Evolutionary conservation across 2,113 vertebrate species (phyloP).

Genomic region (Zootoca vivipara): DNA sequence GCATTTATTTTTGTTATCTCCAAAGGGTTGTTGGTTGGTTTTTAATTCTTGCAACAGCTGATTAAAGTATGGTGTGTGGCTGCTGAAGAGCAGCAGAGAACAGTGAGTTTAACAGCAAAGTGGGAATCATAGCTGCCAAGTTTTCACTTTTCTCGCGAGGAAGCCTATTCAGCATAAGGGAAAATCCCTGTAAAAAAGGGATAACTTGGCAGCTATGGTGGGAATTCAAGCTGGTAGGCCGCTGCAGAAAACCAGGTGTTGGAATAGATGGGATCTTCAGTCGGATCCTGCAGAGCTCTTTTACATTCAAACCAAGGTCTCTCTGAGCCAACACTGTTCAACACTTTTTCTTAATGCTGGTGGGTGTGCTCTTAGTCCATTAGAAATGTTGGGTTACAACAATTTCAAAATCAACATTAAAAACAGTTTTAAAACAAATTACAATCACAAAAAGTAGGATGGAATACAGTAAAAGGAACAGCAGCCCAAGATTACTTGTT

Average conservation of each 20-base stretch:
- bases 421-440: too few relatives aligned
- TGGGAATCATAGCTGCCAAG: too few relatives aligned
- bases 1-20: background rate
- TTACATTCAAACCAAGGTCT: background rate
- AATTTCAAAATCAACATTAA: too few relatives aligned
- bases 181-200: too few relatives aligned
- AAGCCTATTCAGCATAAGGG: too few relatives aligned
- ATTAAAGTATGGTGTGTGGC: background rate
- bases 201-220: too few relatives aligned
- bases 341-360: background rate
- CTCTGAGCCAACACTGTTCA: background rate
- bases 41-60: background rate
- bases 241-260: background rate
- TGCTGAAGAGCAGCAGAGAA: background rate
- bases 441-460: background rate
- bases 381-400: too few relatives aligned
- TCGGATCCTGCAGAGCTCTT: background rate
- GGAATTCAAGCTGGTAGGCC: background rate
- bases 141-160: too few relatives aligned
- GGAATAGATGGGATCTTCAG: background rate
- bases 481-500: background rate
- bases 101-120: background rate
- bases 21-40: background rate
- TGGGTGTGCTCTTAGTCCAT: background rate
- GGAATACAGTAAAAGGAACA: background rate